Percentiles rank a stretch among this genome's conserved stretches.
Conservation (phyloP, 2,888 invertebrate species). For the Deilephila elpenor region DNA sequence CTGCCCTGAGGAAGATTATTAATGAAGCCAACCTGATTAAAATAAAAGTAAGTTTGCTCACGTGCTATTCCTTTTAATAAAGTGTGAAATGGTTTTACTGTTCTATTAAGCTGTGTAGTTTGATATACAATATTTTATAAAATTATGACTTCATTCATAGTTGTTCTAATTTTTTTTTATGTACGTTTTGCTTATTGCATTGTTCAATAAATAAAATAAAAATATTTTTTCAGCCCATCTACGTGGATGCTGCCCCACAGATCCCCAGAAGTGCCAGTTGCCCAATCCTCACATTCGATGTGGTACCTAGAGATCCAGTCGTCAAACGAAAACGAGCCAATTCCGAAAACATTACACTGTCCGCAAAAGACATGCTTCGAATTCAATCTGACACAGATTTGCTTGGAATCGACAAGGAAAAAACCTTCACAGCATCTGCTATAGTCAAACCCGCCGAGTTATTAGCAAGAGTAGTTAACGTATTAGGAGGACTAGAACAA, state of each 20-base stretch:
- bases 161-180: neutral
- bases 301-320: slow-evolving; percentile 77
- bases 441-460: slow-evolving; percentile 91
- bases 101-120: too few relatives aligned
- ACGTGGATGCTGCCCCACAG: slow-evolving; percentile 85
- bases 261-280: slow-evolving; percentile 87
- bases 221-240: slow-evolving; percentile 87
- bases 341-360: slow-evolving; percentile 85
- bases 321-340: slow-evolving; percentile 86
- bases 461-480: slow-evolving; percentile 90
- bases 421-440: slow-evolving; percentile 89
- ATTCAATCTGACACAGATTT: slow-evolving; percentile 92
- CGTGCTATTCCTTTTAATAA: neutral
- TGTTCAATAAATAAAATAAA: slow-evolving; percentile 6
- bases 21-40: slow-evolving; percentile 93
- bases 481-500: slow-evolving; percentile 86
- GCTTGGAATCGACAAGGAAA: slow-evolving; percentile 90
- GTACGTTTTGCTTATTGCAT: neutral
- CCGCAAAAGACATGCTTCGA: slow-evolving; percentile 81
- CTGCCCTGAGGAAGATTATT: slow-evolving; percentile 89
- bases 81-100: neutral
- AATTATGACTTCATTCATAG: too few relatives aligned
- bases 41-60: slow-evolving; percentile 86
- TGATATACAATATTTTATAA: too few relatives aligned
- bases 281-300: slow-evolving; percentile 89